These are phyloP conservation scores for Cisticola juncidis DNA, from an alignment of 2,113 vertebrate species.

Conservation along the genomic window DNA sequence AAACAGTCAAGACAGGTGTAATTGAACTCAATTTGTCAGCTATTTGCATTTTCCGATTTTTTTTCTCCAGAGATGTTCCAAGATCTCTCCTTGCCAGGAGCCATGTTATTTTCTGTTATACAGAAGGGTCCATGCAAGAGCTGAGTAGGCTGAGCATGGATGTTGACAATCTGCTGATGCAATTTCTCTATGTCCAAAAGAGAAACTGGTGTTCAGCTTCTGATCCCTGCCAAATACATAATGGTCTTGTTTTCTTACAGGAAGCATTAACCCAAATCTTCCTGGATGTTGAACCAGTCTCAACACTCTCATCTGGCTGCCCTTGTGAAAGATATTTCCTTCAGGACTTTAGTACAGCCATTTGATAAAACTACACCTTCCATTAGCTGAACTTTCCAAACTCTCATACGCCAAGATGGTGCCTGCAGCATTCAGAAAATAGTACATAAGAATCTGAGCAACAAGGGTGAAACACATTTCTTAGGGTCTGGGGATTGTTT, in stretches of 20 bases:
- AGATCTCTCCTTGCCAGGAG: slow-evolving; percentile 11
- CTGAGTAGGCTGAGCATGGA: not conserved
- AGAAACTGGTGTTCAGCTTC: slow-evolving; percentile 26
- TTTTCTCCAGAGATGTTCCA: not conserved
- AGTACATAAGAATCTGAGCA: not conserved
- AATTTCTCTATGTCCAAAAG: slow-evolving; percentile 55
- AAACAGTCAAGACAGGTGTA: not conserved
- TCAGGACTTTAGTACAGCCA: not conserved
- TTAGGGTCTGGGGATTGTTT: not conserved
- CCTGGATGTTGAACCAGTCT: not conserved
- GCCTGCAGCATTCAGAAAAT: not conserved
- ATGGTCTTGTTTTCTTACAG: not conserved
- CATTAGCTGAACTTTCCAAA: not conserved
- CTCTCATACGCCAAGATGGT: not conserved
- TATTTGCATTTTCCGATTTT: not conserved
- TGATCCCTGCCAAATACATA: slow-evolving; percentile 19
- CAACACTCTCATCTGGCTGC: not conserved
- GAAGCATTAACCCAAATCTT: not conserved
- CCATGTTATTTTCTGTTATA: slow-evolving; percentile 4
- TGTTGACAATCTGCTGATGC: slow-evolving; percentile 45
- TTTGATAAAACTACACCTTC: not conserved
- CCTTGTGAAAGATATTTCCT: not conserved
- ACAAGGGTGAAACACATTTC: not conserved
- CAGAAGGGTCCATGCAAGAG: not conserved
- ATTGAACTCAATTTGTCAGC: not conserved